A percentile compares a stretch with the other conserved stretches of the same genome.
These are phyloP conservation scores for Drosophila littoralis DNA, from an alignment of 1,140 invertebrate species.

Conservation along the genomic window DNA sequence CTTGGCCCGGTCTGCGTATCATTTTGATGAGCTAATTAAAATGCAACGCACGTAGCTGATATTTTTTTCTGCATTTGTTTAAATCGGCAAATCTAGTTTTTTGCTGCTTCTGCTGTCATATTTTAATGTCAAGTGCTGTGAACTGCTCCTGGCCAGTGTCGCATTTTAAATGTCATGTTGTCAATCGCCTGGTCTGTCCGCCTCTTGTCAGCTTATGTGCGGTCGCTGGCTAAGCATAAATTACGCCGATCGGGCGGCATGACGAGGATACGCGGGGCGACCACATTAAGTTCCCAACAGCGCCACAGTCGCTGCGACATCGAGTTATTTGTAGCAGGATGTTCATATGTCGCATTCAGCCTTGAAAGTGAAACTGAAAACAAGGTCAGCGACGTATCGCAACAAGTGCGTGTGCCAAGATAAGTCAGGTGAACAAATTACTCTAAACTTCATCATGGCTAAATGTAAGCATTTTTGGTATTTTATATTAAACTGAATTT, in stretches of 20 bases:
- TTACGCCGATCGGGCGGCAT: constrained; percentile 42
- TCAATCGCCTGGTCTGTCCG: constrained; percentile 58
- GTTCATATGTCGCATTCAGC: constrained; percentile 46
- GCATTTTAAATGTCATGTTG: constrained; percentile 78
- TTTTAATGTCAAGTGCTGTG: constrained; percentile 61
- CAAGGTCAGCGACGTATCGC: constrained; percentile 24
- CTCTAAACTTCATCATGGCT: no score
- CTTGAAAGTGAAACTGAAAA: constrained; percentile 64
- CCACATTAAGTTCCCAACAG: constrained; percentile 58
- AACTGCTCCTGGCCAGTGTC: constrained; percentile 47
- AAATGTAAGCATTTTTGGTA: no score
- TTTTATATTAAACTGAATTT: no score
- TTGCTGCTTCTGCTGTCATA: constrained; percentile 72
- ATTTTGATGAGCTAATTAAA: constrained; percentile 44
- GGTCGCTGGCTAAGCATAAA: constrained; percentile 67
- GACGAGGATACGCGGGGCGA: constrained; percentile 30
- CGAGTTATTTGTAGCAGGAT: constrained; percentile 71
- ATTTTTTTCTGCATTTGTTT: constrained; percentile 44
- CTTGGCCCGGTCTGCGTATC: constrained; percentile 17
- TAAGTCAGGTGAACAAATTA: not conserved
- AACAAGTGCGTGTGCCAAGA: constrained; percentile 37
- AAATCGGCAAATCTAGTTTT: constrained; percentile 71
- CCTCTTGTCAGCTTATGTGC: constrained; percentile 66
- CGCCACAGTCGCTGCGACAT: constrained; percentile 39
- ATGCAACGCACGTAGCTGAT: constrained; percentile 51